A percentile compares a stretch with the other conserved stretches of the same genome.
Conservation (phyloP, 2,888 invertebrate species). For the Drosophila nigricruria region DNA sequence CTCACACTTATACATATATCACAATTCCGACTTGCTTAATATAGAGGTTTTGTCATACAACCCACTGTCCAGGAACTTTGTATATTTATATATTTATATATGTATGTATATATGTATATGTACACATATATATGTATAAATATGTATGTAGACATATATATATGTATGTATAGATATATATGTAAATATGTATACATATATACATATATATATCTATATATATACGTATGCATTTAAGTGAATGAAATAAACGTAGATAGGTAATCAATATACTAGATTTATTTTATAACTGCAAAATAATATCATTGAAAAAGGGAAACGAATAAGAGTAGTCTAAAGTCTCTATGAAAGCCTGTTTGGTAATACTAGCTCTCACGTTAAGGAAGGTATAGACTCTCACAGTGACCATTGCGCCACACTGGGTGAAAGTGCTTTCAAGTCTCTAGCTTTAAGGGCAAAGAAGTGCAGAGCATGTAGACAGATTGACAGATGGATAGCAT, state of each 20-base stretch:
- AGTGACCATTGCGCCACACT: too few relatives aligned
- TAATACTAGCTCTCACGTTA: too few relatives aligned
- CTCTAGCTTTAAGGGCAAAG: too few relatives aligned
- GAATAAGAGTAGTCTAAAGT: too few relatives aligned
- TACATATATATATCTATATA: background rate
- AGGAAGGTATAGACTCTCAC: too few relatives aligned
- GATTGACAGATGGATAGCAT: too few relatives aligned
- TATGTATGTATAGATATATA: background rate
- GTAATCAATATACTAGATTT: too few relatives aligned
- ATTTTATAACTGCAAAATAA: too few relatives aligned
- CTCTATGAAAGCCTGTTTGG: too few relatives aligned
- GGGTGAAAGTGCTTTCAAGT: too few relatives aligned
- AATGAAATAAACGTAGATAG: background rate
- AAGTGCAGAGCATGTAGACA: too few relatives aligned
- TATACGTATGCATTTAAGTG: background rate
- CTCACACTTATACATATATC: background rate
- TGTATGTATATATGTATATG: background rate
- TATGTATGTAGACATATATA: background rate
- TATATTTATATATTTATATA: conserved; percentile 2
- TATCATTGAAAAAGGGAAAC: too few relatives aligned
- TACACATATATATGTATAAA: background rate
- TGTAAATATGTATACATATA: background rate
- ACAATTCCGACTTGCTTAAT: background rate
- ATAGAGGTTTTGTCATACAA: background rate
- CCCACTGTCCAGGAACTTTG: background rate